phyloP scores from a whole-genome alignment of 2,888 invertebrate genomes.

The Drosophila nr. perissopoda region DNA sequence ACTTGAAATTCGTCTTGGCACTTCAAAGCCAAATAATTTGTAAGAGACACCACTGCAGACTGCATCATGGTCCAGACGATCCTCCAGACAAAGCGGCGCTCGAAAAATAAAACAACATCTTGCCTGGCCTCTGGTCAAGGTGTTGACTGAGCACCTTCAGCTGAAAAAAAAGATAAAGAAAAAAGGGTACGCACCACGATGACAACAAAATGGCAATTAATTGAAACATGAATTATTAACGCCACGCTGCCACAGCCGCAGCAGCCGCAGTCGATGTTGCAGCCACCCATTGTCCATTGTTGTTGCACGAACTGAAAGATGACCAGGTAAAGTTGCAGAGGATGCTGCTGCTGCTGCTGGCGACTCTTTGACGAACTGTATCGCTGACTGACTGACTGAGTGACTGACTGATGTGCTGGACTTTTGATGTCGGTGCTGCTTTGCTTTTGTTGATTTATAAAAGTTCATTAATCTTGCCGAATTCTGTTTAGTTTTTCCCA shows the following conservation, averaged over 20 bases:
- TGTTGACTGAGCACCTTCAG: constrained; percentile 65
- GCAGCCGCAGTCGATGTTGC: constrained; percentile 27
- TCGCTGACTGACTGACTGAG: constrained; percentile 18
- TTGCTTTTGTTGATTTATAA: constrained; percentile 65
- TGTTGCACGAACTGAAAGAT: constrained; percentile 52
- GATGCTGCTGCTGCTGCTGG: constrained; percentile 55
- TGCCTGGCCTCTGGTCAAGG: constrained; percentile 69
- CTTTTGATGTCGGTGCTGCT: constrained; percentile 52
- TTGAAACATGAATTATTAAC: constrained; percentile 82
- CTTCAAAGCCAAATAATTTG: constrained; percentile 60
- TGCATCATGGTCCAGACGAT: constrained; percentile 15
- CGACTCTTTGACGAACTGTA: constrained; percentile 38
- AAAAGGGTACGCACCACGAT: constrained; percentile 50
- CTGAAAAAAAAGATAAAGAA: not conserved
- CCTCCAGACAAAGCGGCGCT: constrained; percentile 45
- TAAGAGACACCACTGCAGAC: constrained; percentile 13
- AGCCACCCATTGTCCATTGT: constrained; percentile 68
- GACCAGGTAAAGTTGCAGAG: constrained; percentile 71
- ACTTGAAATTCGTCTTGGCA: constrained; percentile 80
- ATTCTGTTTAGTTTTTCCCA: constrained; percentile 53
- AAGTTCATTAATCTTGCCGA: constrained; percentile 81
- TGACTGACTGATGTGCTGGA: constrained; percentile 37
- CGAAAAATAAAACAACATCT: constrained; percentile 11
- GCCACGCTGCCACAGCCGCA: constrained; percentile 49
- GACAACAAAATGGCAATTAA: constrained; percentile 80